Conservation (phyloP, 2,888 invertebrate species). For the Lapara coniferarum region DNA sequence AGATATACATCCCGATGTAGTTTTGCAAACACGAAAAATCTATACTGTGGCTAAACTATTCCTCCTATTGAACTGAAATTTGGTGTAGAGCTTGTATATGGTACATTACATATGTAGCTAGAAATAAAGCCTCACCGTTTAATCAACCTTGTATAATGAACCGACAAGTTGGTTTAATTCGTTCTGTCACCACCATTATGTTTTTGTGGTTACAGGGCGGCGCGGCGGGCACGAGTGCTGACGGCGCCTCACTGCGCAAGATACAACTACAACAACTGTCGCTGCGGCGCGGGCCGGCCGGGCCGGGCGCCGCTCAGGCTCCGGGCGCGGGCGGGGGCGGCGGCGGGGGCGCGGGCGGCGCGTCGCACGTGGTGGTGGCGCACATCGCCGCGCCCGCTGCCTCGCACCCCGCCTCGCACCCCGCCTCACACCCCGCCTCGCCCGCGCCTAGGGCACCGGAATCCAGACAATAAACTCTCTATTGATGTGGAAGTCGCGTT, state of each 20-base stretch:
- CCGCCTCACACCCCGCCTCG: conserved; percentile 56
- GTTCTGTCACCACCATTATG: no score
- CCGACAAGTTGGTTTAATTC: no score
- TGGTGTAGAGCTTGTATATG: no score
- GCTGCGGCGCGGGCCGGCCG: conserved; percentile 49
- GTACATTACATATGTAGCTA: no score
- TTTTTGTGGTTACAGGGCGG: conserved; percentile 25
- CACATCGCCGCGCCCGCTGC: conserved; percentile 51
- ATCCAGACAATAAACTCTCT: conserved; percentile 35
- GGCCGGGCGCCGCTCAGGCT: conserved; percentile 48
- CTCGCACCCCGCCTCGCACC: neutral
- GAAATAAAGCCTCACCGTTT: no score
- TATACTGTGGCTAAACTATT: no score
- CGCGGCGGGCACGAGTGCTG: conserved; percentile 53
- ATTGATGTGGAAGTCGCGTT: neutral
- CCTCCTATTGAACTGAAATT: no score
- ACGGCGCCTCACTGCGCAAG: conserved; percentile 71
- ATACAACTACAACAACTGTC: conserved; percentile 60
- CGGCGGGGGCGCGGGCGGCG: conserved; percentile 51
- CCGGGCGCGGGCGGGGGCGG: conserved; percentile 29
- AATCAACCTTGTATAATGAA: no score
- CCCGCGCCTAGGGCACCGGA: conserved; percentile 65
- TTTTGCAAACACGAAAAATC: no score
- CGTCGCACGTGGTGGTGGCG: conserved; percentile 65
- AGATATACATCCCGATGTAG: no score